phyloP scores from a whole-genome alignment of 2,888 invertebrate species.

The Drosophila rubida region DNA sequence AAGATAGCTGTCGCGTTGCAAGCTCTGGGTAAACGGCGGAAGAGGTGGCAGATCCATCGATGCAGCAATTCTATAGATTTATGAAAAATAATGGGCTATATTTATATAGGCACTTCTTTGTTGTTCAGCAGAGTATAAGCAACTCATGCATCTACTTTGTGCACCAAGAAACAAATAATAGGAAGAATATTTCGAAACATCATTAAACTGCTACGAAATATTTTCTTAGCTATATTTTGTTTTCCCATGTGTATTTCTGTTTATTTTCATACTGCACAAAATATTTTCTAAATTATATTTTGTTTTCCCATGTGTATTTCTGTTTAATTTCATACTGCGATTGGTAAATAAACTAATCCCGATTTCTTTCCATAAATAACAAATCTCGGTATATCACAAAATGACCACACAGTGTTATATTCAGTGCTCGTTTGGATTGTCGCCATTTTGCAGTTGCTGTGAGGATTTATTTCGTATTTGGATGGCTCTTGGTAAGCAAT shows the following conservation, averaged over 20 bases:
- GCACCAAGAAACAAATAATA: no score
- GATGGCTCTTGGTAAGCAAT: not conserved
- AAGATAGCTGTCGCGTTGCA: not conserved
- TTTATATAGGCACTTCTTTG: no score
- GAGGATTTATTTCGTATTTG: constrained; percentile 8
- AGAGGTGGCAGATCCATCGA: not conserved
- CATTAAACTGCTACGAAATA: no score
- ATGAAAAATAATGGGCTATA: no score
- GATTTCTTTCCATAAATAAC: not conserved
- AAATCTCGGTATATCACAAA: not conserved
- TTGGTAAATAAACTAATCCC: not conserved
- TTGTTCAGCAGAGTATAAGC: no score
- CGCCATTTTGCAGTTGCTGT: constrained; percentile 16
- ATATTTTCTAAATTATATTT: no score
- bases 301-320: not conserved
- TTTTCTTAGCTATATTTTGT: no score
- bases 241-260: not conserved
- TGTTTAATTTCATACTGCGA: not conserved
- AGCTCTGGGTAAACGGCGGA: not conserved
- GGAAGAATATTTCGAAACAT: no score
- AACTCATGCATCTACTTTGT: no score
- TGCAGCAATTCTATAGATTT: no score
- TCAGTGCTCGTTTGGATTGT: not conserved
- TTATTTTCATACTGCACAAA: not conserved
- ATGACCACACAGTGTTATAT: not conserved